Conservation (phyloP, 2,797 vertebrate species). For the Eospalax fontanierii region DNA sequence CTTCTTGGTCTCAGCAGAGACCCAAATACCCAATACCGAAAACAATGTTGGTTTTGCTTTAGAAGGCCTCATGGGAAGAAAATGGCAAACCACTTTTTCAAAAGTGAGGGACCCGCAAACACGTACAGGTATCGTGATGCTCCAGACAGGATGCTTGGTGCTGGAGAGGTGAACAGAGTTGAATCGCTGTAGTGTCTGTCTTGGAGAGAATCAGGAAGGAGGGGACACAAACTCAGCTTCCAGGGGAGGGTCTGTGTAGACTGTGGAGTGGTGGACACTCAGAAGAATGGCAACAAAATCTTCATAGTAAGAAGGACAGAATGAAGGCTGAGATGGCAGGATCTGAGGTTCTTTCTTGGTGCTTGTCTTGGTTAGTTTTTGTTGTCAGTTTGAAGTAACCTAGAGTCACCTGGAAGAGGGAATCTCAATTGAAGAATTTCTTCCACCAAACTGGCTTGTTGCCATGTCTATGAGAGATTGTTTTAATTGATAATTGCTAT, state of each 20-base stretch:
- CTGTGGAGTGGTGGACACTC: not conserved
- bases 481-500: too few relatives aligned
- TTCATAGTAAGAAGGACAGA: not conserved
- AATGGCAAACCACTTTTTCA: not conserved
- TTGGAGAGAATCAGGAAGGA: not conserved
- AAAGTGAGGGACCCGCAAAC: not conserved
- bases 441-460: too few relatives aligned
- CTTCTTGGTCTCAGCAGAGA: not conserved
- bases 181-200: not conserved
- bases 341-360: not conserved
- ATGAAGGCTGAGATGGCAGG: accelerated
- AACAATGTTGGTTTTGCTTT: not conserved
- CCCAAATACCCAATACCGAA: not conserved
- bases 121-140: accelerated
- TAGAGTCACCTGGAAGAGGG: too few relatives aligned
- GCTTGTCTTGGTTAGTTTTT: not conserved
- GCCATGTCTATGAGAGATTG: too few relatives aligned
- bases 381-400: too few relatives aligned
- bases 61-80: not conserved
- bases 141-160: not conserved
- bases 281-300: not conserved
- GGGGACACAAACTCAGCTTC: too few relatives aligned
- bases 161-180: not conserved
- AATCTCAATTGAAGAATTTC: too few relatives aligned
- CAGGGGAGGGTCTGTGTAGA: not conserved